These are phyloP conservation scores for Gastracanthus pulcherrimus DNA, from an alignment of 2,888 invertebrate genomes.

Conservation along the genomic window DNA sequence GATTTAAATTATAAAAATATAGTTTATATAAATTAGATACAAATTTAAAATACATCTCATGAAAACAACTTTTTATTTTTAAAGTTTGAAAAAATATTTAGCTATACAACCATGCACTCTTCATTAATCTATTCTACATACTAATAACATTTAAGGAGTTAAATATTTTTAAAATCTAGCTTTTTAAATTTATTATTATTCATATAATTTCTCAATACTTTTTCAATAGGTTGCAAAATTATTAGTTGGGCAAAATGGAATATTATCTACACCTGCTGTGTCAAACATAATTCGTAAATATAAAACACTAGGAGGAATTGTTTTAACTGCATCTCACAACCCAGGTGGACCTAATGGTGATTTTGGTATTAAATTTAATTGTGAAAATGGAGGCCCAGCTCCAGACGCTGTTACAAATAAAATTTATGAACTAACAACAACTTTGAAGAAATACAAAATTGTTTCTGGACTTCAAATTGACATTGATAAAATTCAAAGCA, in stretches of 20 bases:
- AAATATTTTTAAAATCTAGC: background rate
- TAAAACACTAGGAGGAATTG: slow-evolving; percentile 94
- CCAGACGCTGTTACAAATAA: slow-evolving; percentile 93
- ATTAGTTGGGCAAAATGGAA: slow-evolving; percentile 95
- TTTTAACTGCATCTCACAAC: slow-evolving; percentile 99
- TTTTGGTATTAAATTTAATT: slow-evolving; percentile 99
- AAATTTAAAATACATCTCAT: too few species aligned
- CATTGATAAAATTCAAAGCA: slow-evolving; percentile 83
- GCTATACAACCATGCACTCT: too few species aligned
- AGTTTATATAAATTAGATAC: too few species aligned
- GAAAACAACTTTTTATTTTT: too few species aligned
- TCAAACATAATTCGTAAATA: slow-evolving; percentile 95
- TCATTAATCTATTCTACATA: too few species aligned
- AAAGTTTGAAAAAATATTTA: too few species aligned
- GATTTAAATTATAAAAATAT: too few species aligned
- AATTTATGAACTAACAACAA: slow-evolving; percentile 89
- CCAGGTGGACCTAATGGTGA: slow-evolving; percentile 98
- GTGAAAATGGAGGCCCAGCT: slow-evolving; percentile 97
- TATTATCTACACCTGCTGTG: slow-evolving; percentile 98
- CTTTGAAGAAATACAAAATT: slow-evolving; percentile 88
- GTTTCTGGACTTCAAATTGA: slow-evolving; percentile 88
- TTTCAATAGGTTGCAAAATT: slow-evolving; percentile 85
- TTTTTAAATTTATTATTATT: background rate
- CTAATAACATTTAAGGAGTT: background rate
- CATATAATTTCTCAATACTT: background rate